Evolutionary conservation across 2,888 invertebrate species (phyloP).

Genomic region (Sarcophaga rosellei): DNA sequence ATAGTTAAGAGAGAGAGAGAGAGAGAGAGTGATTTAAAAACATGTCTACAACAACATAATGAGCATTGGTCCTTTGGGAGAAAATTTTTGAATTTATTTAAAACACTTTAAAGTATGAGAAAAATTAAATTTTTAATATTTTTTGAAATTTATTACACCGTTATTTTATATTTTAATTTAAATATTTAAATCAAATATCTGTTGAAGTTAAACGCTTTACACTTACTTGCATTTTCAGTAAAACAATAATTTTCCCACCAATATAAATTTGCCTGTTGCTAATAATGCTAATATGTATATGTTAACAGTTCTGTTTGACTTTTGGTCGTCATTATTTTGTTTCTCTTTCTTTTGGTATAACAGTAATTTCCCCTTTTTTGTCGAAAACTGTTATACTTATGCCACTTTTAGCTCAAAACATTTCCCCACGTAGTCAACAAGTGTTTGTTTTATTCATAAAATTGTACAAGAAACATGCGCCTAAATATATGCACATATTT

Average conservation of each 20-base stretch:
- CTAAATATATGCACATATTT: neutral
- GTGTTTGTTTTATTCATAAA: constrained; percentile 78
- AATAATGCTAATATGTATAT: no score
- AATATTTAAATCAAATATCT: no score
- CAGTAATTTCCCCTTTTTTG: neutral
- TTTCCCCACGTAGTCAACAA: constrained; percentile 73
- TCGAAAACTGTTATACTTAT: constrained; percentile 38
- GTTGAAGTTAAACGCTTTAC: no score
- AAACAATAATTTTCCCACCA: neutral
- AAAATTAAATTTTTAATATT: neutral
- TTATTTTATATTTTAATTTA: no score
- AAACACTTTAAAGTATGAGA: neutral
- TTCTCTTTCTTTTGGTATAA: neutral
- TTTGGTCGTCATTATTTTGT: neutral
- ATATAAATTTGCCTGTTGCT: neutral
- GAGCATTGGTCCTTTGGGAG: no score
- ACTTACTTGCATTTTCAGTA: neutral
- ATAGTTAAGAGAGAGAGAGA: no score
- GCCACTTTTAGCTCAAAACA: neutral
- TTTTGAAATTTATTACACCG: no score
- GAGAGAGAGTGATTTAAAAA: neutral
- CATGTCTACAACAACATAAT: neutral
- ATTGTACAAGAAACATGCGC: constrained; percentile 56
- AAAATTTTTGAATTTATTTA: no score
- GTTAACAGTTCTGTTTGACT: neutral